phyloP scores from a whole-genome alignment of 2,113 vertebrate genomes.

The Alexandromys fortis region DNA sequence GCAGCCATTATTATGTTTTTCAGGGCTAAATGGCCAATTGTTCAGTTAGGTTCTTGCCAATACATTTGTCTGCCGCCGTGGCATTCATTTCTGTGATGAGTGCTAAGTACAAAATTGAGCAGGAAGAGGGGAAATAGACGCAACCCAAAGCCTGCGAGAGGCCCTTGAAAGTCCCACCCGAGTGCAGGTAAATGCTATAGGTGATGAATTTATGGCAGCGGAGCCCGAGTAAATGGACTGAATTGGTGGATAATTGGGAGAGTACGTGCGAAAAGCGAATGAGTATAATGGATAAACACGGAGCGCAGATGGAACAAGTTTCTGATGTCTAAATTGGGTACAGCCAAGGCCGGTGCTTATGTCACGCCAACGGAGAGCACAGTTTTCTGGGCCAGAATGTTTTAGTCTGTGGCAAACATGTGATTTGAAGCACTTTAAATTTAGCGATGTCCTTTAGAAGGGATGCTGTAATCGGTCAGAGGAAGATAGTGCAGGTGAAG shows the following conservation, averaged over 20 bases:
- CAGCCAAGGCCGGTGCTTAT: slow-evolving; percentile 37
- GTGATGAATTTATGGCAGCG: slow-evolving; percentile 62
- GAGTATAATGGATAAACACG: slow-evolving; percentile 72
- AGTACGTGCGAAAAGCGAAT: slow-evolving; percentile 71
- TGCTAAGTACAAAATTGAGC: slow-evolving; percentile 73
- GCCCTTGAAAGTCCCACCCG: slow-evolving; percentile 66
- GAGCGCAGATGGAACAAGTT: slow-evolving; percentile 67
- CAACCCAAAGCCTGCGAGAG: slow-evolving; percentile 62
- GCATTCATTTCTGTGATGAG: slow-evolving; percentile 71
- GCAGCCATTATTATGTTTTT: slow-evolving; percentile 74
- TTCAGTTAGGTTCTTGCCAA: slow-evolving; percentile 61
- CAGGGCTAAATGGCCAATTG: slow-evolving; percentile 77
- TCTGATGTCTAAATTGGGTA: slow-evolving; percentile 59
- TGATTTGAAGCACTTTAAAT: slow-evolving; percentile 43
- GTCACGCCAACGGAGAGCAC: slow-evolving; percentile 17
- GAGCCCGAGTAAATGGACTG: slow-evolving; percentile 70
- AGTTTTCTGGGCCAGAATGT: slow-evolving; percentile 43
- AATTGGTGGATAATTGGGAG: slow-evolving; percentile 74
- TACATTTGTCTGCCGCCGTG: slow-evolving; percentile 63
- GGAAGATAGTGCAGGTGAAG: not conserved
- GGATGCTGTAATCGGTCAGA: slow-evolving; percentile 16
- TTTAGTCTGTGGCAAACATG: slow-evolving; percentile 25
- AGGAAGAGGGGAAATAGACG: slow-evolving; percentile 71
- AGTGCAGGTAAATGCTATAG: slow-evolving; percentile 63
- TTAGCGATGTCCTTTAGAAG: not conserved